These are phyloP conservation scores for Arctia plantaginis DNA, from an alignment of 2,888 invertebrate genomes.

Conservation along the genomic window DNA sequence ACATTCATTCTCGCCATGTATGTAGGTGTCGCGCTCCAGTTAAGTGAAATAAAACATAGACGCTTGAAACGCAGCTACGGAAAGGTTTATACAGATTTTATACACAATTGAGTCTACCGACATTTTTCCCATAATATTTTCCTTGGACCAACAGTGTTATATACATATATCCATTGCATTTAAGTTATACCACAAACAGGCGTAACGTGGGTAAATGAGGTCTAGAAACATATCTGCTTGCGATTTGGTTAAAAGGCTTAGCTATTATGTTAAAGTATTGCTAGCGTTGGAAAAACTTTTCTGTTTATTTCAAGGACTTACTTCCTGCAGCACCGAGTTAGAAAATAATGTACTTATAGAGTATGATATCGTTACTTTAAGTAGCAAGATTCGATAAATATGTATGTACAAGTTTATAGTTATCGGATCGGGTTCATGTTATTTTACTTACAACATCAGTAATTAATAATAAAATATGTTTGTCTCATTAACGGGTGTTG, in stretches of 20 bases:
- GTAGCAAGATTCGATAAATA: too few species aligned
- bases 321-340: neutral
- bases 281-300: neutral
- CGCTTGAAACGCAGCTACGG: neutral
- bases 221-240: neutral
- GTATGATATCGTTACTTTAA: too few species aligned
- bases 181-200: neutral
- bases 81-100: conserved; percentile 1
- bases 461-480: too few species aligned
- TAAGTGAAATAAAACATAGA: neutral
- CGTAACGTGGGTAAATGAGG: neutral
- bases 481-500: too few species aligned
- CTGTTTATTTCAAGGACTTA: neutral
- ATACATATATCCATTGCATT: neutral
- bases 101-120: conserved; percentile 1
- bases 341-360: neutral
- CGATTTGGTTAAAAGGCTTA: neutral
- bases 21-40: neutral
- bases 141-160: neutral
- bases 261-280: neutral
- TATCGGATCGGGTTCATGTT: too few species aligned
- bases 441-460: too few species aligned
- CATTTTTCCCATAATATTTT: neutral
- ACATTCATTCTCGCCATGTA: neutral
- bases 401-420: too few species aligned